Evolutionary conservation across 2,797 vertebrate species (phyloP), one percentile per base, ranked within the genome.

Genomic region (Pantherophis vulpinus): DNA sequence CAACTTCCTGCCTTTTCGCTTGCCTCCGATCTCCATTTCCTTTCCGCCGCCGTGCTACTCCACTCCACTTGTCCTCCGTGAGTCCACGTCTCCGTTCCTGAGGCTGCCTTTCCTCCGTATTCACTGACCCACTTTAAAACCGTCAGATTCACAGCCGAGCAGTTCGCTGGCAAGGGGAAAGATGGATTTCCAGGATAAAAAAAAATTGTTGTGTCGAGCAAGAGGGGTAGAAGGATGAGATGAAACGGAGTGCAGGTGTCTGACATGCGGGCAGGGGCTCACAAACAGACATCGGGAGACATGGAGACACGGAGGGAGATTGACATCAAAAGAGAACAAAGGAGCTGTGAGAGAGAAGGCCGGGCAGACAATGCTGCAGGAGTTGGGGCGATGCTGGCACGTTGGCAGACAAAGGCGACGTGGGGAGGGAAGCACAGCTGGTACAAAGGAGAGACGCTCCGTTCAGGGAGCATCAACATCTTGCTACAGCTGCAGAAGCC

Each of bases 61-160:
- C 25, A 87, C 89, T 86, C 90, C 23, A 47, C 88, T 74, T 92
- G 92, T 58, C 4, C 32, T n/a, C 2, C 0, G 9, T 10, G 70
- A 79, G 42, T 79, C 13, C 20, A 60, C 42, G 51, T 37, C 79
- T 94, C 89, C 86, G 42, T 88, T 88, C 59, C 86, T 0, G 0
- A 37, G 94, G 94, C 93, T 70, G 91, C 74, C 37, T 93, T 93
- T 88, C 79, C 91, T 93, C 56, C 93, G 2, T 20, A 70, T 0
- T 0, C 90, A 9, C 90, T 94, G 96, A 95, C 93, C 95, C 96
- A 94, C 92, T 94, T 96, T 12, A 86, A 63, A 51, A 86, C 90
- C 0, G 0, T 37, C 91, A 93, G 91, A 92, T 93, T 93, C 92
- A 89, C 86, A 96, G 95, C 51, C 0, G 0, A 93, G 86, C 0